Base-by-base conservation (phyloP, 2,888 invertebrate species). In the Epinotia brunnichana region DNA sequence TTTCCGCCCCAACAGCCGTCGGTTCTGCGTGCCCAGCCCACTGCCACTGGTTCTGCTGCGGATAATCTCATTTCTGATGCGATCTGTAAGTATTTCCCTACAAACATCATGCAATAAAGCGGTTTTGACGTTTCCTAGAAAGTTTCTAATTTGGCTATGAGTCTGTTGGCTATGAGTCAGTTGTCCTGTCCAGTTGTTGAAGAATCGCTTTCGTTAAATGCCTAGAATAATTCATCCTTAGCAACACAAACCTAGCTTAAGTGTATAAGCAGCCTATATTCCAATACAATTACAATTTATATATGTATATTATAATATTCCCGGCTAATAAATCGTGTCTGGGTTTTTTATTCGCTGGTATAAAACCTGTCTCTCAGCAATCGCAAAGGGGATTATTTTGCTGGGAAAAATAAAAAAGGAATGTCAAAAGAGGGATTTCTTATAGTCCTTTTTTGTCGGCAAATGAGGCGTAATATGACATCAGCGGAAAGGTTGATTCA, bases 391-490 rank as follows among this genome's bases (percentile, higher is more conserved):
- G 70, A 70, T 73, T 70, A 70, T 66, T 51, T 62, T 53, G 79
- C 81, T 79, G 81, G 80, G 78, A 79, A 80, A 82, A 83, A 84
- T 84, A 83, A 84, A 86, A n/a, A 82, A 81, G 81, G 70, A 81
- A 83, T 82, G 84, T 83, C 84, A 82, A 83, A 70, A 66, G 82
- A 84, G 84, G 85, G 86, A 87, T 87, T 86, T 85, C 80, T 81
- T 79, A 79, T 78, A 81, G 84, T 59, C 69, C 82, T 84, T 48
- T 83, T 84, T 85, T 81, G 79, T 77, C 77, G 79, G 79, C 79
- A 87, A 89, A 89, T 90, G 89, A 87, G 83, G 84, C 81, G 83
- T 84, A 83, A 86, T 80, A 75, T 83, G 84, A 85, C 81, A 84
- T 83, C 83, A 83, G 78, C 61, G 39, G 10, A 61, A 48, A 17